Percentiles rank a stretch among this genome's conserved stretches.
Evolutionary conservation across 2,797 vertebrate species (phyloP).

Genomic region (Eutrigla gurnardus): DNA sequence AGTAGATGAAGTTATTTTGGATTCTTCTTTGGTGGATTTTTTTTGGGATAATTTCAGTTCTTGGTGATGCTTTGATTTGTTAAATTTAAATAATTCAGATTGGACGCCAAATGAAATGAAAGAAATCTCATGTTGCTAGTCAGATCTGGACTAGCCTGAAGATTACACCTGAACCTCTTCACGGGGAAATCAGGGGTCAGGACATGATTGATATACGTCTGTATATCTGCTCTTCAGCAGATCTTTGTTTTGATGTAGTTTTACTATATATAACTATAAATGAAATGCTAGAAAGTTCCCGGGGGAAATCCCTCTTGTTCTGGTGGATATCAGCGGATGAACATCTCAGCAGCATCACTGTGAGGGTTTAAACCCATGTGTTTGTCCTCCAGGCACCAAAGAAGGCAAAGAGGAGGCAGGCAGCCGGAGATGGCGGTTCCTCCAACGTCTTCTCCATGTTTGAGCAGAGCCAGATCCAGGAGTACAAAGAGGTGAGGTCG

Average conservation of each 20-base stretch:
- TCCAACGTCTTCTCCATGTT: conserved; percentile 98
- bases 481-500: conserved; percentile 92
- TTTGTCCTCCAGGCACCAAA: conserved; percentile 88
- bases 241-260: not conserved
- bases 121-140: not conserved
- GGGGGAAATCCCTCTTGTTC: not conserved
- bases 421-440: conserved; percentile 85
- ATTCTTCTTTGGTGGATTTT: conserved; percentile 21
- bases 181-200: not conserved
- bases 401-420: conserved; percentile 92
- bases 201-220: not conserved
- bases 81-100: not conserved
- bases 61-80: conserved; percentile 27
- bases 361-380: not conserved
- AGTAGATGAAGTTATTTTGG: conserved; percentile 11
- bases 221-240: not conserved
- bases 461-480: conserved; percentile 97
- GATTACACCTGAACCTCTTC: not conserved
- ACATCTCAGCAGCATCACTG: not conserved
- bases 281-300: not conserved
- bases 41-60: conserved; percentile 19
- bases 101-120: not conserved
- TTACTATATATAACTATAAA: not conserved
- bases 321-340: not conserved
- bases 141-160: not conserved